These are phyloP conservation scores for Anolis apletophallus DNA, from an alignment of 2,797 vertebrate genomes.

Conservation along the genomic window DNA sequence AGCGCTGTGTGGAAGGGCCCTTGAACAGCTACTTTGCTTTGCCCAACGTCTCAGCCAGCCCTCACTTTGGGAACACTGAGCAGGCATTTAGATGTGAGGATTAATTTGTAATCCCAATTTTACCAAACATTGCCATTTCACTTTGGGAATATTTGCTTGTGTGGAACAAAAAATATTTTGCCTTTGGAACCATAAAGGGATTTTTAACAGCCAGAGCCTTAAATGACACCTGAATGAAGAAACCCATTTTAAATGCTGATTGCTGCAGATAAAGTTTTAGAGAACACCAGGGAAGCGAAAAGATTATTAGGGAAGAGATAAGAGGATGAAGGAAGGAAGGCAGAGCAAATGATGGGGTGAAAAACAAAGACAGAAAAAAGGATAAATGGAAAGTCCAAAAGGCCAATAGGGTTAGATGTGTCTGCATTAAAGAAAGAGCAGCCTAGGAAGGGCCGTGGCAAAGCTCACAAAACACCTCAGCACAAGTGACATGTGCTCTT, in stretches of 20 bases:
- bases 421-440: not conserved
- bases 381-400: not conserved
- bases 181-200: not conserved
- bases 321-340: no score
- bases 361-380: not conserved
- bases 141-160: not conserved
- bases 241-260: not conserved
- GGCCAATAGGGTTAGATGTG: not conserved
- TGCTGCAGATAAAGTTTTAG: not conserved
- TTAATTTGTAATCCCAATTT: not conserved
- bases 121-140: no score
- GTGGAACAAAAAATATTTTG: not conserved
- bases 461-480: not conserved
- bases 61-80: not conserved
- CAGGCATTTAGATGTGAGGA: not conserved
- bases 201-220: not conserved
- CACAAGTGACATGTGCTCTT: not conserved
- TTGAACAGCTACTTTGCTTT: no score
- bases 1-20: no score
- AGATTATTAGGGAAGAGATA: not conserved
- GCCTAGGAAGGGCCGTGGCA: not conserved
- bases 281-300: not conserved
- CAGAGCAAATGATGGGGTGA: not conserved
- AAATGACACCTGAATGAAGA: not conserved
- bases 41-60: no score